These are phyloP conservation scores for Pandemis corylana DNA, from an alignment of 2,888 invertebrate species.

Conservation along the genomic window DNA sequence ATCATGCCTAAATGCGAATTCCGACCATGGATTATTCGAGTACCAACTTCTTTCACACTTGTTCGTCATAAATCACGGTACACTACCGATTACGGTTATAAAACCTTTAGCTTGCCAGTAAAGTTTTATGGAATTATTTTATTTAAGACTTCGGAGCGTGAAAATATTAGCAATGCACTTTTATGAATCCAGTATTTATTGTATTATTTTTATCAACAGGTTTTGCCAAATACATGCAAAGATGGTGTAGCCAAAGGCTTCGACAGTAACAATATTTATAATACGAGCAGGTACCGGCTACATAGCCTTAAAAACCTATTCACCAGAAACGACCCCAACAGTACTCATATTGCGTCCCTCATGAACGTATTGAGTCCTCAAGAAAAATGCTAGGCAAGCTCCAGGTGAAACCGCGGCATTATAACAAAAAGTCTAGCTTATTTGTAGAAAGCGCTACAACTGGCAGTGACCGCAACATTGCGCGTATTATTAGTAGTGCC, in stretches of 20 bases:
- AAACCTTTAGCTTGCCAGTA: slow-evolving; percentile 22
- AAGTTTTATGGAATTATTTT: slow-evolving; percentile 35
- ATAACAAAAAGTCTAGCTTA: slow-evolving; percentile 27
- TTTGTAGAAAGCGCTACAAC: slow-evolving; percentile 28
- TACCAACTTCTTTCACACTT: slow-evolving; percentile 18
- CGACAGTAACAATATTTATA: too few species aligned
- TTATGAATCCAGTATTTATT: slow-evolving; percentile 17
- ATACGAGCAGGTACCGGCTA: too few species aligned
- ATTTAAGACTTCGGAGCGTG: slow-evolving; percentile 11
- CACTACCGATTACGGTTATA: slow-evolving; percentile 38
- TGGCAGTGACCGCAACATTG: slow-evolving; percentile 40
- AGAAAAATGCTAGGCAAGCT: too few species aligned
- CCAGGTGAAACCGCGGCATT: too few species aligned
- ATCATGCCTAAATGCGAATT: slow-evolving; percentile 31
- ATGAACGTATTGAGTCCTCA: too few species aligned
- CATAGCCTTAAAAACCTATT: too few species aligned
- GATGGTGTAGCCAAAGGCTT: too few species aligned
- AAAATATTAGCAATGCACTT: slow-evolving; percentile 4
- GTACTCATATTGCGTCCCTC: too few species aligned
- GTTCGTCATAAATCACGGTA: slow-evolving; percentile 32
- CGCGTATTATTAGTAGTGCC: slow-evolving; percentile 63
- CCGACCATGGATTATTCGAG: slow-evolving; percentile 17
- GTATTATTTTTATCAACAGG: not conserved
- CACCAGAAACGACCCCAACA: too few species aligned
- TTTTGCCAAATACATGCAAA: slow-evolving; percentile 1